phyloP scores from a whole-genome alignment of 2,113 vertebrate species.

The Phyllostomus discolor region DNA sequence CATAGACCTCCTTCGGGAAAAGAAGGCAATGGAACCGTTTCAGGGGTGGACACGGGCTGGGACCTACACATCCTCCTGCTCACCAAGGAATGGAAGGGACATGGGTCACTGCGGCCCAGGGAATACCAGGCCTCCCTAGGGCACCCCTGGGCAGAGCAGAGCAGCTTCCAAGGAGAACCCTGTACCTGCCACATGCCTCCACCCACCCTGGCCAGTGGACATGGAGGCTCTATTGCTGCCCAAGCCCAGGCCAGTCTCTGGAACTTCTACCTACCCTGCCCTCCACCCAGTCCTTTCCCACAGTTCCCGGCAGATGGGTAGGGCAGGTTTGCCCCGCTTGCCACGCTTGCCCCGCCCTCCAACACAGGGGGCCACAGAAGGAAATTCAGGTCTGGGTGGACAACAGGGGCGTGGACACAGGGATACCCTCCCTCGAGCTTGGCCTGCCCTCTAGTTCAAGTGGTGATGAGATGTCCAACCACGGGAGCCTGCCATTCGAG shows the following conservation, averaged over 20 bases:
- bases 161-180: neutral
- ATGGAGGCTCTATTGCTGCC: neutral
- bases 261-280: neutral
- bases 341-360: neutral
- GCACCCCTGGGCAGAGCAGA: neutral
- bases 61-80: neutral
- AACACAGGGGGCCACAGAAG: neutral
- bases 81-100: neutral
- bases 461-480: accelerated
- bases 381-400: neutral
- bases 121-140: neutral
- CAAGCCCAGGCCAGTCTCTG: neutral
- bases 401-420: neutral
- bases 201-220: neutral
- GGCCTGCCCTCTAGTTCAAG: neutral
- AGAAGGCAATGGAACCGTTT: neutral
- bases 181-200: neutral
- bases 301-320: neutral
- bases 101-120: accelerated
- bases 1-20: neutral
- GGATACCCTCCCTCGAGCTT: neutral
- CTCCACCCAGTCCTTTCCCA: too few species aligned
- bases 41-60: neutral
- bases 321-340: accelerated
- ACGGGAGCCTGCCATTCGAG: neutral